phyloP scores from a whole-genome alignment of 2,797 vertebrate species.

The Cheirogaleus major region DNA sequence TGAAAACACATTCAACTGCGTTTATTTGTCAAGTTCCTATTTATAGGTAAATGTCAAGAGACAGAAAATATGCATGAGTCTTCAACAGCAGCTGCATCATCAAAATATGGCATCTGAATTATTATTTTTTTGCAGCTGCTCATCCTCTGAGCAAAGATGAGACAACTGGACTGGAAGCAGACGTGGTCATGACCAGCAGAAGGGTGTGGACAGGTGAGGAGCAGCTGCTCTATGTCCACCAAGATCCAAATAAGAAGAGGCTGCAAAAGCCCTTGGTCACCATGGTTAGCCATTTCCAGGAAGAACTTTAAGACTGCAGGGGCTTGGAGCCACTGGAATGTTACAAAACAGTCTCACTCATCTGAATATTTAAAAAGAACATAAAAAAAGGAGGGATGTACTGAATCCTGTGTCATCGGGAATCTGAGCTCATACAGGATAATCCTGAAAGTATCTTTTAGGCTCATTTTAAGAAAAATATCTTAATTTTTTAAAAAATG shows the following conservation, averaged over 20 bases:
- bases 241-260: neutral
- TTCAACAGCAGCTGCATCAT: constrained; percentile 8
- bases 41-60: constrained; percentile 39
- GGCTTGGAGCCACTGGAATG: neutral
- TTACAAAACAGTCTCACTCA: neutral
- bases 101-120: neutral
- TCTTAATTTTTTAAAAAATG: neutral
- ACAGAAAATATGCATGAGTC: neutral
- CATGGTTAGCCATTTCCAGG: neutral
- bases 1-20: neutral
- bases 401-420: neutral
- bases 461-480: neutral
- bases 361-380: neutral
- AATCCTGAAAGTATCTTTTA: neutral
- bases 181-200: neutral
- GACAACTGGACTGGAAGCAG: neutral
- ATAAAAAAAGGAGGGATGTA: neutral
- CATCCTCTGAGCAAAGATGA: neutral
- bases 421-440: neutral
- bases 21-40: constrained; percentile 23
- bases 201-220: neutral
- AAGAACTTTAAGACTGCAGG: neutral
- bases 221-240: constrained; percentile 46
- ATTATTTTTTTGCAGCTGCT: constrained; percentile 48
- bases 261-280: neutral